These are phyloP conservation scores for Tupiocoris notatus DNA, from an alignment of 2,888 invertebrate genomes.

Conservation along the genomic window DNA sequence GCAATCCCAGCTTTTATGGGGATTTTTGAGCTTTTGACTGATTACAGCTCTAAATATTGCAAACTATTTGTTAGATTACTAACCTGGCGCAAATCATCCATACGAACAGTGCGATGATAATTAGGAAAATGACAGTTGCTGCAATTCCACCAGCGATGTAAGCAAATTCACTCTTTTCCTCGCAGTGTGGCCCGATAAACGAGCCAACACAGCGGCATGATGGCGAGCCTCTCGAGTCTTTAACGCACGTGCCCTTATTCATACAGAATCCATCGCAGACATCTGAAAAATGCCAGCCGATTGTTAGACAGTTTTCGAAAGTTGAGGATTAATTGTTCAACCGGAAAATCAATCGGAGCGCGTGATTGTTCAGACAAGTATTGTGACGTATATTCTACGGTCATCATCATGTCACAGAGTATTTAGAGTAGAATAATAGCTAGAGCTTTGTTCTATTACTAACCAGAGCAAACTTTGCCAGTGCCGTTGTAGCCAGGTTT, in stretches of 20 bases:
- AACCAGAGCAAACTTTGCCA: slow-evolving; percentile 73
- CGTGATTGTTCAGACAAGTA: too few species aligned
- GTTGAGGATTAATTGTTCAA: neutral
- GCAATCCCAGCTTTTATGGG: too few species aligned
- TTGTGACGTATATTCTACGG: too few species aligned
- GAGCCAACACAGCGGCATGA: slow-evolving; percentile 88
- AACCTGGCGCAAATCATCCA: slow-evolving; percentile 98
- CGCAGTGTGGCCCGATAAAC: slow-evolving; percentile 84
- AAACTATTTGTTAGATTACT: too few species aligned
- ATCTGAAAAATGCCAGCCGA: slow-evolving; percentile 59
- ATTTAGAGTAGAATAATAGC: too few species aligned
- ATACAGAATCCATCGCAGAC: slow-evolving; percentile 83
- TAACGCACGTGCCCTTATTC: slow-evolving; percentile 85
- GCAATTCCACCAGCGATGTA: slow-evolving; percentile 93
- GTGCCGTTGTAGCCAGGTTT: slow-evolving; percentile 91
- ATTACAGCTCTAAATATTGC: too few species aligned
- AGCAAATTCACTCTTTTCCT: slow-evolving; percentile 90
- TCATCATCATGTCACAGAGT: too few species aligned
- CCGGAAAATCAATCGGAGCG: too few species aligned
- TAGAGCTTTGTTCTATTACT: too few species aligned
- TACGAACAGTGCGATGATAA: slow-evolving; percentile 85
- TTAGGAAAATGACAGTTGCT: slow-evolving; percentile 88
- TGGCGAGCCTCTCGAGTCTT: slow-evolving; percentile 78
- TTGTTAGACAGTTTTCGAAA: too few species aligned
- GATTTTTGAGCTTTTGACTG: too few species aligned